Evolutionary conservation across 2,797 vertebrate genomes (phyloP), one percentile per base, ranked within the genome.

Genomic region (Echiichthys vipera): DNA sequence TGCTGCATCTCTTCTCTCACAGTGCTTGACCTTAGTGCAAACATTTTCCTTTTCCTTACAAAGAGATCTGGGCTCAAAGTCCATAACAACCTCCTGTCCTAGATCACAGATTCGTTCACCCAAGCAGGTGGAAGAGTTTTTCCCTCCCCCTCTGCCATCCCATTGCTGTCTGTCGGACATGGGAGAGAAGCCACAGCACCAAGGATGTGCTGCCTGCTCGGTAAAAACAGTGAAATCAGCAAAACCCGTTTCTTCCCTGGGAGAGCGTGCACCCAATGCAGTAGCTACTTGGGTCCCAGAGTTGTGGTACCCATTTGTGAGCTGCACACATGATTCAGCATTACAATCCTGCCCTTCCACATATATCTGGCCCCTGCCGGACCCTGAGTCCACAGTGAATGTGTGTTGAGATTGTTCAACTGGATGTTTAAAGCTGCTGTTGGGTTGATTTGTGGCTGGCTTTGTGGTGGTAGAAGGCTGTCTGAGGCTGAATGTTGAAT

Each of bases 191-290:
- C 91, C 86, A 57, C 92, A 92, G 83, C 90, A 91, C 91, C 91
- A 93, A 15, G 88, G 84, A 18, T 89, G 85, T 15, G 67, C 14
- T 0, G 79, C 55, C 57, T 89, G 86, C 90, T 95, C 92, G 53
- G 95, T 89, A 89, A 96, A 95, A 4, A 94, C 88, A 53, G 95
- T 90, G 92, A 96, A 96, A 90, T 96, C 95, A 74, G 95, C 95
- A 90, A 96, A 96, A 57, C 94, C 94, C 1, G 92, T 92, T 84
- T 89, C 92, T 87, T 92, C 93, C 82, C 84, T 92, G 49, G 85
- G 84, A 83, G 84, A 77, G 42, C 77, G 54, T 14, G 17, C 29
- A 4, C 37, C 65, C 3, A 1, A 20, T 27, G 50, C 7, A 40
- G 81, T 59, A 9, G n/a, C 74, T 18, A 36, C 88, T 75, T 91